Evolutionary conservation across 1,140 invertebrate genomes (phyloP), one percentile per base, ranked within the genome.

Genomic region (Apis cerana): DNA sequence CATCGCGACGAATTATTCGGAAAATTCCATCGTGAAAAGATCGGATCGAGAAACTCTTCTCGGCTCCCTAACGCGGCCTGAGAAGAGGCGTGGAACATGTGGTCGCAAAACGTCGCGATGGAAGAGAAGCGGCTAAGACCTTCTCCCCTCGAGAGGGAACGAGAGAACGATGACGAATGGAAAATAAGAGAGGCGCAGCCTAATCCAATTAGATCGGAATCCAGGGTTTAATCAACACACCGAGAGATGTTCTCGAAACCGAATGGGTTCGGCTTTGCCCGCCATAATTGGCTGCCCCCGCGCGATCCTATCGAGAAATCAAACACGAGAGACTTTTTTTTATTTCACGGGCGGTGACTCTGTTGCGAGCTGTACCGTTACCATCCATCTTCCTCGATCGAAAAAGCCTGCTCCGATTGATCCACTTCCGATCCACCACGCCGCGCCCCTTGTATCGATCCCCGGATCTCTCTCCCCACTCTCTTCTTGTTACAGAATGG

Each of bases 121-220:
- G 61, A 11, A 61, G 21, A 43, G 75, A 13, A 50, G 43, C 65
- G 68, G 17, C 0, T 15, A 75, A 13, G 23, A 43, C 19, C 33
- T 43, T 43, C 33, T 43, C 7, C 33, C 5, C 33, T 43, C 33
- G 19, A 61, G 59, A 76, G 43, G 54, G 23, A 62, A 50, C 17
- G 48, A 61, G 62, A 69, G 27, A 23, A 87, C 71, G 80, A 90
- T 88, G 89, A 90, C 88, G 84, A 86, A 88, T 86, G 88, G 71
- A 62, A 85, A 84, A 82, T 76, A 79, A 75, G 75, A 65, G 72
- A 64, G 67, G 70, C 59, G 77, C 80, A 85, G 67, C 52, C 80
- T 91, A 92, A 92, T 91, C 91, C 88, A 93, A 92, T 93, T 93
- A 92, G 80, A 83, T 80, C 80, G 89, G 89, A 91, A 92, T 90